phyloP scores from a whole-genome alignment of 2,797 vertebrate genomes.

The Todus mexicanus region DNA sequence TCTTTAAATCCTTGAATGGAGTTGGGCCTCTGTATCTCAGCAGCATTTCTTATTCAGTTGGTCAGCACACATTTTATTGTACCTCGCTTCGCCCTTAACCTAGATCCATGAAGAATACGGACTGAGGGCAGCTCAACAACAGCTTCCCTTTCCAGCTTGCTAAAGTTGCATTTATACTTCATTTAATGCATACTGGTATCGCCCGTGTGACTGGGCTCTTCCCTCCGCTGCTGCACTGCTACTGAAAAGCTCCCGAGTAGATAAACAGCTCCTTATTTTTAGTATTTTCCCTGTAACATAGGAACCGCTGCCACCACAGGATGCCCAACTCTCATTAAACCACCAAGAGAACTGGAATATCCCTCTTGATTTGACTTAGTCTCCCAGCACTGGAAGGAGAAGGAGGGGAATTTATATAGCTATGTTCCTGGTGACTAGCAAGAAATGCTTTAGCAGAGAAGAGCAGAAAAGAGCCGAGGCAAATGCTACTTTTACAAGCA shows the following conservation, averaged over 20 bases:
- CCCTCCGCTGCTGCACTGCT: not conserved
- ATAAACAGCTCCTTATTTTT: not conserved
- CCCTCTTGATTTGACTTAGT: not conserved
- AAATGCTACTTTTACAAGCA: not conserved
- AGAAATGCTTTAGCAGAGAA: not conserved
- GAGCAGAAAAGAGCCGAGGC: not conserved
- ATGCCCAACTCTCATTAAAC: not conserved
- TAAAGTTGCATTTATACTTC: not conserved
- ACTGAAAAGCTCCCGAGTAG: not conserved
- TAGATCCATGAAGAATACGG: not conserved
- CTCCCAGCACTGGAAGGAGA: not conserved
- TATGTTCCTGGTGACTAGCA: not conserved
- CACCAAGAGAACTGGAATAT: not conserved
- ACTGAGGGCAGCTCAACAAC: not conserved
- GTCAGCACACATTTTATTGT: not conserved
- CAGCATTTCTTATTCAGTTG: not conserved
- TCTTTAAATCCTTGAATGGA: not conserved
- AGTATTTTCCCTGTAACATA: not conserved
- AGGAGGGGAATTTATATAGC: not conserved
- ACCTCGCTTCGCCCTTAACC: not conserved
- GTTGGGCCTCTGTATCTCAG: not conserved
- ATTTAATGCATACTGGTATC: not conserved
- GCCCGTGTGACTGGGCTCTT: not conserved
- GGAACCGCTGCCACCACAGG: not conserved
- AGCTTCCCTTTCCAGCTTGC: not conserved